Base-by-base conservation (phyloP, 2,888 invertebrate genomes). In the Cyclophora albipunctata region DNA sequence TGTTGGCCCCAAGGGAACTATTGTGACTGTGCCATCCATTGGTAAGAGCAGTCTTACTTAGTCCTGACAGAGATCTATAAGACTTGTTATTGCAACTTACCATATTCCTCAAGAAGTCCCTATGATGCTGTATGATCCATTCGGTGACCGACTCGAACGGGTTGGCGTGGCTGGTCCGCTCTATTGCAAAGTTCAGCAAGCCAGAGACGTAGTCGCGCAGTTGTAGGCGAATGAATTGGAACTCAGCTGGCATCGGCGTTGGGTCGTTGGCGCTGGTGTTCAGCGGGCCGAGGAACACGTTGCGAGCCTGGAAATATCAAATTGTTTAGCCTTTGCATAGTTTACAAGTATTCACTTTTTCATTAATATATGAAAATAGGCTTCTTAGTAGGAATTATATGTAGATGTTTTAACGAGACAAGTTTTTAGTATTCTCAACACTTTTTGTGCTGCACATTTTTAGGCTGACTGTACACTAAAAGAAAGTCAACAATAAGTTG, bases 141-240 rank as follows among this genome's bases (percentile, higher is more conserved):
- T 74, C 69, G 0, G 75, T 62, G 2, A 72, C 62, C 2, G 51
- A 54, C 5, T 71, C 61, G 51, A 66, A 71, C 1, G 67, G 55
- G 52, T 58, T 55, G 3, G 67, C 63, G 0, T 50, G 50, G 1
- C 62, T 53, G 2, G 50, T 47, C 3, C 50, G 47, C 7, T 62
- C 65, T 1, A 68, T 57, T 2, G 70, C 70, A 2, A 49, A 46
- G n/a, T 48, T 34, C 1, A 73, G 52, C 48, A 78, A 41, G 2
- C 67, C 57, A 7, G 71, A 66, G 2, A 81, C 52, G 57, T 71
- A 79, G 34, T 63, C 62, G 44, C 75, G 77, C 7, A 84, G 54
- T 5, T 70, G 60, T 2, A 53, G 34, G 3, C 81, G 77, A 2
- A 82, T 46, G 5, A 61, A 52, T 0, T 49, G 43, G 51, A 80